A percentile compares a stretch with the other conserved stretches of the same genome.
Conservation (phyloP, 1,140 invertebrate genomes). For the Pachyrhynchus sulphureomaculatus region DNA sequence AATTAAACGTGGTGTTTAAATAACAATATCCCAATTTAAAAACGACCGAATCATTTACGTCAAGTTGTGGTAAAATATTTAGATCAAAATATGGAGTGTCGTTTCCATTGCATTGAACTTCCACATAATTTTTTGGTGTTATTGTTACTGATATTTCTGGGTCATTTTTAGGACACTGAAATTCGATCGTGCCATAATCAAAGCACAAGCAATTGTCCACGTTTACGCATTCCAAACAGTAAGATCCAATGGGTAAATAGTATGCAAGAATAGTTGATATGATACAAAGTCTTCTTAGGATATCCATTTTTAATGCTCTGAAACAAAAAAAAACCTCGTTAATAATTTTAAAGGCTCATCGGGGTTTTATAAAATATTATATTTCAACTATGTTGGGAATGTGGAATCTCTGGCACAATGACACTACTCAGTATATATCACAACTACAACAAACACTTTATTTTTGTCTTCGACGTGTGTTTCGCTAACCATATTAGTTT, state of each 20-base stretch:
- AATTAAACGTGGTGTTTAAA: slow-evolving; percentile 1
- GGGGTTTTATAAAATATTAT: too few relatives aligned
- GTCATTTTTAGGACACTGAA: slow-evolving; percentile 8
- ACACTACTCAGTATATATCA: too few relatives aligned
- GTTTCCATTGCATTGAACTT: slow-evolving; percentile 1
- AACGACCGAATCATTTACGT: not conserved
- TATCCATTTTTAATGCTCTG: not conserved
- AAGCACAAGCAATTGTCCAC: not conserved
- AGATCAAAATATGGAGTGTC: not conserved
- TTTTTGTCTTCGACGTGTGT: too few relatives aligned
- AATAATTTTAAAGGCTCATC: not conserved
- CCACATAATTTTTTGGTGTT: not conserved
- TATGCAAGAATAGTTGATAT: not conserved
- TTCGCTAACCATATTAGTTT: too few relatives aligned
- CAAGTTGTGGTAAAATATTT: not conserved
- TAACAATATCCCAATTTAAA: slow-evolving; percentile 16
- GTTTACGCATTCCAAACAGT: not conserved
- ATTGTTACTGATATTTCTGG: not conserved
- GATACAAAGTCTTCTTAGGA: too few relatives aligned
- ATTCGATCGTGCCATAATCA: not conserved
- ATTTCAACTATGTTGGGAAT: too few relatives aligned
- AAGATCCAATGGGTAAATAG: not conserved
- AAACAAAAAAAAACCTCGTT: not conserved
- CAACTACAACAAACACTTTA: too few relatives aligned
- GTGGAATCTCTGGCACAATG: too few relatives aligned